Conservation (phyloP, 2,113 vertebrate species). For the Riparia riparia region DNA sequence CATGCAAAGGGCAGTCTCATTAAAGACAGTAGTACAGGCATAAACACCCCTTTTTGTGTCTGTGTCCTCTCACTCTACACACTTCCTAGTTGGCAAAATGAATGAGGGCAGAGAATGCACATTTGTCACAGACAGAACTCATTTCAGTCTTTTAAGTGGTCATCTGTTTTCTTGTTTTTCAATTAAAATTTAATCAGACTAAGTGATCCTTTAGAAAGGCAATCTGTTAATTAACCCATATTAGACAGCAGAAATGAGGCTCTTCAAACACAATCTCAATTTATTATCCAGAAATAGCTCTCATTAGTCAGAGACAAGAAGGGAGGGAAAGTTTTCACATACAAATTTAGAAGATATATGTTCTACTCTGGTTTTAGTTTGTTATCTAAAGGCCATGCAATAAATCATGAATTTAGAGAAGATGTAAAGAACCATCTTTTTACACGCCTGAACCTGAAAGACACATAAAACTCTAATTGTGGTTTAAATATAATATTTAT, state of each 20-base stretch:
- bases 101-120: neutral
- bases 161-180: neutral
- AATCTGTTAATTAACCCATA: neutral
- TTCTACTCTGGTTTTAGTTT: neutral
- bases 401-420: neutral
- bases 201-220: constrained; percentile 1
- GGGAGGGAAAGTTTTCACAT: neutral
- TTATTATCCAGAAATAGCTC: constrained; percentile 17
- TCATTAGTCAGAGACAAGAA: neutral
- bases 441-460: constrained; percentile 25
- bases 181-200: constrained; percentile 6
- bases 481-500: constrained; percentile 6
- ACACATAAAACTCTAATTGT: constrained; percentile 8
- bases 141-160: neutral
- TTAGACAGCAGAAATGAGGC: neutral
- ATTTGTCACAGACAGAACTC: neutral
- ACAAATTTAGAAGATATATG: neutral
- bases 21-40: neutral
- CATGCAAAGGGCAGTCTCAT: neutral
- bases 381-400: neutral
- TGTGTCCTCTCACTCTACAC: neutral
- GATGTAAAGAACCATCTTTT: neutral
- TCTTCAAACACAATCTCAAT: neutral
- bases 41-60: neutral
- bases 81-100: neutral